Evolutionary conservation across 2,888 invertebrate genomes (phyloP).

Genomic region (Metallyticus violacea): DNA sequence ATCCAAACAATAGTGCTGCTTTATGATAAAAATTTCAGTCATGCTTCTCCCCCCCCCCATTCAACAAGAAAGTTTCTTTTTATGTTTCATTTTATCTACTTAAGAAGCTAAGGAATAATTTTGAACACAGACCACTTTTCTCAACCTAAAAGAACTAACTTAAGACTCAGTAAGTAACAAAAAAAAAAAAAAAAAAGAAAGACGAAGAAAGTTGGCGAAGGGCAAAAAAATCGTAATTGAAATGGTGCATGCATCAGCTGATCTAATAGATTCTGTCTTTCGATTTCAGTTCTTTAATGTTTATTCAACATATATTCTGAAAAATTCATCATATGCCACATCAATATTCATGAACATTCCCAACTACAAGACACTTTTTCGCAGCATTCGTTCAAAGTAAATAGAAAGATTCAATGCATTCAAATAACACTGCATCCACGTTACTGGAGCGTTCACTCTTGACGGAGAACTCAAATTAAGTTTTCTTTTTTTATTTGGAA

Average conservation of each 20-base stretch:
- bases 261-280: not conserved
- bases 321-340: not conserved
- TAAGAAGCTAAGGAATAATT: too few species aligned
- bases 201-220: not conserved
- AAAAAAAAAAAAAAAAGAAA: not conserved
- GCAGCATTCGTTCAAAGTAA: not conserved
- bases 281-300: not conserved
- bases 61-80: too few species aligned
- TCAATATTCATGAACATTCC: not conserved
- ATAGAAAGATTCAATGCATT: not conserved
- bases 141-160: too few species aligned
- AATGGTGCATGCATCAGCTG: not conserved
- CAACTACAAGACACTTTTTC: not conserved
- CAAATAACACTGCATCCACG: not conserved
- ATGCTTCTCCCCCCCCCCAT: too few species aligned
- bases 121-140: too few species aligned
- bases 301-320: not conserved
- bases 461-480: not conserved
- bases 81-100: too few species aligned
- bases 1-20: too few species aligned
- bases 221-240: not conserved
- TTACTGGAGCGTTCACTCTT: not conserved
- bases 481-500: not conserved
- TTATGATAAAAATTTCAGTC: too few species aligned
- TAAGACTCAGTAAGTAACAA: not conserved